A percentile compares a stretch with the other conserved stretches of the same genome.
Evolutionary conservation across 1,140 invertebrate genomes (phyloP).

Genomic region (Trichonephila clavipes): DNA sequence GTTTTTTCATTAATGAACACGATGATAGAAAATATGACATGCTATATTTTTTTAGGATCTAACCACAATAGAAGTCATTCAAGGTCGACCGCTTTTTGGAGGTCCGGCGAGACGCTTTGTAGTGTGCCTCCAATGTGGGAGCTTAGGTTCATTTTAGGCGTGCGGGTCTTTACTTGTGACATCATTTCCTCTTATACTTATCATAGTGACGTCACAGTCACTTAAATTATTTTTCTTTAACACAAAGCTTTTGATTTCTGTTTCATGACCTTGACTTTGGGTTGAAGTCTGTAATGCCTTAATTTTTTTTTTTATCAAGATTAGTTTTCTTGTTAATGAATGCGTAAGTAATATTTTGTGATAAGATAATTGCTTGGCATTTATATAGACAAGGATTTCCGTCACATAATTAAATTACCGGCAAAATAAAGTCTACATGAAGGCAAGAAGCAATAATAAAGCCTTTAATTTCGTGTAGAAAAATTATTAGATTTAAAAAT

Average conservation of each 20-base stretch:
- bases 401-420: too few relatives aligned
- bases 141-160: neutral
- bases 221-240: neutral
- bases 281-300: too few relatives aligned
- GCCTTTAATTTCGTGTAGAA: too few relatives aligned
- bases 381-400: too few relatives aligned
- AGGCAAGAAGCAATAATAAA: too few relatives aligned
- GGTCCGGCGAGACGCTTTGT: neutral
- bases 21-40: neutral
- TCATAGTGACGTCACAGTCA: neutral
- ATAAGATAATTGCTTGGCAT: too few relatives aligned
- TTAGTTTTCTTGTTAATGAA: too few relatives aligned
- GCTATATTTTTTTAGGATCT: neutral
- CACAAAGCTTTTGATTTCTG: neutral
- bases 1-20: neutral
- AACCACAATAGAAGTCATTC: neutral
- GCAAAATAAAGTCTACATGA: too few relatives aligned
- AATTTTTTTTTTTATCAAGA: too few relatives aligned
- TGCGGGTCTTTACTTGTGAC: neutral
- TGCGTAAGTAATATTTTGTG: too few relatives aligned
- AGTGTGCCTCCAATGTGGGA: neutral
- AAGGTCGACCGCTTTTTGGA: conserved; percentile 15
- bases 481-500: too few relatives aligned
- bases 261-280: too few relatives aligned
- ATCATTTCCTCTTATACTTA: neutral